Evolutionary conservation across 2,113 vertebrate genomes (phyloP).

Genomic region (Azemiops feae): DNA sequence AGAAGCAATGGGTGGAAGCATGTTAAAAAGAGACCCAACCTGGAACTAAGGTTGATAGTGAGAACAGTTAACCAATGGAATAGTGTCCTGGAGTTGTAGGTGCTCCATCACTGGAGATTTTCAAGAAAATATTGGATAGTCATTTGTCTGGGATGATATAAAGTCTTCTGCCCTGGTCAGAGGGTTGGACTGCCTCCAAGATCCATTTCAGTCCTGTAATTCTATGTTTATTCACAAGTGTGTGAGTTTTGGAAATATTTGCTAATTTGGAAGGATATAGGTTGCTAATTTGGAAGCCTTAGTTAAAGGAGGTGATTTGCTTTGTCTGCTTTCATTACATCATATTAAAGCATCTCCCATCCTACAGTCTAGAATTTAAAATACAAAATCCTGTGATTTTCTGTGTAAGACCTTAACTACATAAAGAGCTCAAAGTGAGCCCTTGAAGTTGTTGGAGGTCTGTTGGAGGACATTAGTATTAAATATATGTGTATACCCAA

Average conservation of each 20-base stretch:
- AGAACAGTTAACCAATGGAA: neutral
- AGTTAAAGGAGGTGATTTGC: slow-evolving; percentile 40
- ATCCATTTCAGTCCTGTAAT: neutral
- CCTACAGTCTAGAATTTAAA: slow-evolving; percentile 34
- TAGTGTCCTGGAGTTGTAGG: neutral
- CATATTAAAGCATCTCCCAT: slow-evolving; percentile 49
- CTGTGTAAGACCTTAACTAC: slow-evolving; percentile 62
- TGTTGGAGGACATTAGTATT: neutral
- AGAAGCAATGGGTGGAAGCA: neutral
- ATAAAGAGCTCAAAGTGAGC: slow-evolving; percentile 29
- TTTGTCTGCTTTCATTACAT: slow-evolving; percentile 46
- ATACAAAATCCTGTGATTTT: slow-evolving; percentile 45
- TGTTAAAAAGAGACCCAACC: neutral
- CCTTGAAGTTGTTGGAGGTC: slow-evolving; percentile 43
- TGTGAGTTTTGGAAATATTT: neutral
- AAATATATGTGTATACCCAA: slow-evolving; percentile 46
- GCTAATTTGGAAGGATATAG: neutral
- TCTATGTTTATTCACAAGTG: neutral
- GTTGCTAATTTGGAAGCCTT: neutral
- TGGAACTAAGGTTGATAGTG: neutral
- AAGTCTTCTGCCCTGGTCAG: neutral
- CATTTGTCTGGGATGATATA: neutral
- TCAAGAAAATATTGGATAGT: neutral
- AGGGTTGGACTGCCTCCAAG: neutral
- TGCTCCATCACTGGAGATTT: neutral